Conservation (phyloP, 37 sponge, comb jelly and placozoan species). For the Ephydatia muelleri region DNA sequence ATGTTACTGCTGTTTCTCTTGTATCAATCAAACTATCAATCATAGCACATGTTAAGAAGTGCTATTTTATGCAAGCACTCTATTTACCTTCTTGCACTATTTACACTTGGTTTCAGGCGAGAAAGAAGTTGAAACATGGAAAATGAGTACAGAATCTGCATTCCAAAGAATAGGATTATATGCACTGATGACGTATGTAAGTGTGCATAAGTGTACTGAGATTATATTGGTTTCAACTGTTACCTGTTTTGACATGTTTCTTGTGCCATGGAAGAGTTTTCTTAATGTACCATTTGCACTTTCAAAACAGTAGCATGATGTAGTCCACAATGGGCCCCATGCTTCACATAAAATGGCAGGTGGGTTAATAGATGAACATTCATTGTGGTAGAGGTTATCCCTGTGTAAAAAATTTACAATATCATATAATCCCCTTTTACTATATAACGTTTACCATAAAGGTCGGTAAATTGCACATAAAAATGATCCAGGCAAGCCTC, state of each 20-base stretch:
- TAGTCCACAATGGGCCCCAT: conserved; percentile 1
- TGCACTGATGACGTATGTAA: neutral
- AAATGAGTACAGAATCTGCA: conserved; percentile 1
- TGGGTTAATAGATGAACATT: conserved; percentile 1
- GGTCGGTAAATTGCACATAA: neutral
- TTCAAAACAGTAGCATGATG: neutral
- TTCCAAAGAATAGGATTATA: neutral
- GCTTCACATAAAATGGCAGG: neutral
- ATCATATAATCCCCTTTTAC: neutral
- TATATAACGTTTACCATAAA: neutral
- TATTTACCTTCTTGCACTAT: neutral
- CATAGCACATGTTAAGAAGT: neutral
- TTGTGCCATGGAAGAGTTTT: neutral
- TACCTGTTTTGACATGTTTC: neutral
- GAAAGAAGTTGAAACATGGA: neutral
- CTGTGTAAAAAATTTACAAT: neutral
- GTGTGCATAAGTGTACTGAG: neutral
- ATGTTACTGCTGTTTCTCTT: neutral
- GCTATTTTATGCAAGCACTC: neutral
- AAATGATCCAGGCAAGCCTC: neutral
- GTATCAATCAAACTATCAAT: neutral
- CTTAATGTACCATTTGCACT: conserved; percentile 1
- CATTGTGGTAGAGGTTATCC: neutral
- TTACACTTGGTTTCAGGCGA: neutral
- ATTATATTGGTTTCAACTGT: conserved; percentile 1